Evolutionary conservation across 2,797 vertebrate genomes (phyloP).

Genomic region (Eidolon dupreanum): DNA sequence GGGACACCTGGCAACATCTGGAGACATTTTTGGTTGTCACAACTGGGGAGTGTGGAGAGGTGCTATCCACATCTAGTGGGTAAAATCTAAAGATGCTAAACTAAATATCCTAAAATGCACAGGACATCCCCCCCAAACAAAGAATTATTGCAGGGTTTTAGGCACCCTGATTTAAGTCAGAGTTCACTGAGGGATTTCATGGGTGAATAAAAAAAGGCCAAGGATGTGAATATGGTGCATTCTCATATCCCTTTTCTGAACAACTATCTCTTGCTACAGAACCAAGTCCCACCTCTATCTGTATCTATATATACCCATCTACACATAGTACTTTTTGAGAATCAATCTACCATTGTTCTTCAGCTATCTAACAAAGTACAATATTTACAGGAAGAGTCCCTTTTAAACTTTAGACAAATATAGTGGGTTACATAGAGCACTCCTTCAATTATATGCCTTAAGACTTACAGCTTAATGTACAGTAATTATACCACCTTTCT

Average conservation of each 20-base stretch:
- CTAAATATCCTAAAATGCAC: neutral
- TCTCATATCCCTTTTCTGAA: neutral
- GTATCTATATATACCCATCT: neutral
- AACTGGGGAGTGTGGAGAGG: neutral
- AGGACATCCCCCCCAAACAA: neutral
- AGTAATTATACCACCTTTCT: constrained; percentile 26
- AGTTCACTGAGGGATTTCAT: neutral
- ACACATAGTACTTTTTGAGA: neutral
- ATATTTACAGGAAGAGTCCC: neutral
- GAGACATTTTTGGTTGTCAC: neutral
- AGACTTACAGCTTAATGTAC: constrained; percentile 10
- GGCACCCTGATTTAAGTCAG: neutral
- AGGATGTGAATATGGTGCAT: neutral
- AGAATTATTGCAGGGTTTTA: neutral
- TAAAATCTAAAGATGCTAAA: neutral
- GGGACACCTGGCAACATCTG: neutral
- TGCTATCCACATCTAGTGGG: neutral
- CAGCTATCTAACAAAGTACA: neutral
- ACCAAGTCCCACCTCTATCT: neutral
- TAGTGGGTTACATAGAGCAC: neutral
- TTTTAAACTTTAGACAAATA: neutral
- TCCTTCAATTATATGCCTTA: neutral
- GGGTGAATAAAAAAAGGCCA: neutral
- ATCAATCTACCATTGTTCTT: neutral
- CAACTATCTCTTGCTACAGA: neutral